phyloP scores from a whole-genome alignment of 2,797 vertebrate genomes.

The Apogon hyalosoma region DNA sequence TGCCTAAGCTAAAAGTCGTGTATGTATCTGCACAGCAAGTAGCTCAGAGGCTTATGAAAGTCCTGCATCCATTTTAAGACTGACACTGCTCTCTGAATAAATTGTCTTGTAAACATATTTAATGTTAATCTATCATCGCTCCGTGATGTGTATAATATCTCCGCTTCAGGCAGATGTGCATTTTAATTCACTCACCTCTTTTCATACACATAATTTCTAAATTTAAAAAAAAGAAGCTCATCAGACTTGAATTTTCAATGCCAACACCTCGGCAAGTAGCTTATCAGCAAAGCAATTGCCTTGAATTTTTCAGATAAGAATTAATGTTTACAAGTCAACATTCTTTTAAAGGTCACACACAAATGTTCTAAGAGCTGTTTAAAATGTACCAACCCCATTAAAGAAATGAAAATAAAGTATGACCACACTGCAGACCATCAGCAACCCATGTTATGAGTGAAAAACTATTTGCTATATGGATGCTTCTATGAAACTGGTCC shows the following conservation, averaged over 20 bases:
- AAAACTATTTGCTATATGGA: background rate
- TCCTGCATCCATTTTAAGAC: conserved; percentile 11
- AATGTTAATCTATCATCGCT: no score
- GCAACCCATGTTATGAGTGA: background rate
- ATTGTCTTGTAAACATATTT: background rate
- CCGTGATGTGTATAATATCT: background rate
- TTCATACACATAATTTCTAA: background rate
- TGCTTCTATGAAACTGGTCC: no score
- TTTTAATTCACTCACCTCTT: conserved; percentile 15
- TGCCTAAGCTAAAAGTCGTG: conserved; percentile 7
- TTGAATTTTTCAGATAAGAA: conserved; percentile 45
- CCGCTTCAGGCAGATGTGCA: background rate
- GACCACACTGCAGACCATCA: background rate
- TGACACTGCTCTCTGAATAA: background rate
- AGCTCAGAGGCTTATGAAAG: background rate
- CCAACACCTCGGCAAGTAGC: conserved; percentile 34
- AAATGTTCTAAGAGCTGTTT: conserved; percentile 25
- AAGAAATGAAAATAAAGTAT: conserved; percentile 3
- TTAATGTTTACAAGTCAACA: conserved; percentile 48
- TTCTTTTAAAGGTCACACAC: conserved; percentile 36
- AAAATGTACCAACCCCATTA: conserved; percentile 2
- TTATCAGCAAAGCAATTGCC: conserved; percentile 44
- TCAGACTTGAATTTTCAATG: conserved; percentile 40
- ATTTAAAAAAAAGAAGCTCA: conserved; percentile 26
- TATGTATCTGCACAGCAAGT: conserved; percentile 26